Percentiles rank a stretch among this genome's conserved stretches.
Evolutionary conservation across 2,113 vertebrate genomes (phyloP).

Genomic region (Ciconia maguari): DNA sequence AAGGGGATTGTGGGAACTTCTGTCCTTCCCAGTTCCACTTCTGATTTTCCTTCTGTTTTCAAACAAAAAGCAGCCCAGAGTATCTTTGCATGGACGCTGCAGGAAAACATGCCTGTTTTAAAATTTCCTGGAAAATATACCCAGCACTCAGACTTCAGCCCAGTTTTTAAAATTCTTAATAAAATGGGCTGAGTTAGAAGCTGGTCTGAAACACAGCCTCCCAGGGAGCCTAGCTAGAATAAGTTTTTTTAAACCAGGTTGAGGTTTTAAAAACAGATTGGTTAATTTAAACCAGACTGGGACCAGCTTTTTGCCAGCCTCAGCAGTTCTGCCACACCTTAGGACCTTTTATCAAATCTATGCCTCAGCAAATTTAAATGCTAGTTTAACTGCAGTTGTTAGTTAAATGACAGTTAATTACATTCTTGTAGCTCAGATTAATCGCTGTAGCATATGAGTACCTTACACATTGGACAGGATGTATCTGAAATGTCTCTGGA

Average conservation of each 20-base stretch:
- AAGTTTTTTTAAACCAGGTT: not conserved
- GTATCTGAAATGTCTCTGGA: not conserved
- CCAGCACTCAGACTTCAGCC: fast-evolving
- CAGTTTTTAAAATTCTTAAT: not conserved
- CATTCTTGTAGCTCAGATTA: conserved; percentile 47
- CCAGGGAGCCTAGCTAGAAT: not conserved
- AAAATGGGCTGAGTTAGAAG: not conserved
- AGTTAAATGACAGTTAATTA: conserved; percentile 62
- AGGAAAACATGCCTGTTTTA: not conserved
- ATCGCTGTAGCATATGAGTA: conserved; percentile 16
- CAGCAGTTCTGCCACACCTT: conserved; percentile 43
- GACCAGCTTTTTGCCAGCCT: conserved; percentile 3
- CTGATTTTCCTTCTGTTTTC: not conserved
- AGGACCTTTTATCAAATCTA: conserved; percentile 47
- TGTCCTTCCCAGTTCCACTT: not conserved
- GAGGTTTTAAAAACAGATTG: not conserved
- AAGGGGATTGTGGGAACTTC: not conserved
- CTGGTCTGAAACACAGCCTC: not conserved
- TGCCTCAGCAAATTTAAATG: conserved; percentile 56
- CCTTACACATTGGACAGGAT: not conserved
- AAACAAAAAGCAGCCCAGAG: not conserved
- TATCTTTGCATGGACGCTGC: fast-evolving
- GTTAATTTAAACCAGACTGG: not conserved
- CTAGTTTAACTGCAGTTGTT: conserved; percentile 52
- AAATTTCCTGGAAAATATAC: not conserved